These are phyloP conservation scores for Aphelinus certus DNA, from an alignment of 1,140 invertebrate species.

Conservation along the genomic window DNA sequence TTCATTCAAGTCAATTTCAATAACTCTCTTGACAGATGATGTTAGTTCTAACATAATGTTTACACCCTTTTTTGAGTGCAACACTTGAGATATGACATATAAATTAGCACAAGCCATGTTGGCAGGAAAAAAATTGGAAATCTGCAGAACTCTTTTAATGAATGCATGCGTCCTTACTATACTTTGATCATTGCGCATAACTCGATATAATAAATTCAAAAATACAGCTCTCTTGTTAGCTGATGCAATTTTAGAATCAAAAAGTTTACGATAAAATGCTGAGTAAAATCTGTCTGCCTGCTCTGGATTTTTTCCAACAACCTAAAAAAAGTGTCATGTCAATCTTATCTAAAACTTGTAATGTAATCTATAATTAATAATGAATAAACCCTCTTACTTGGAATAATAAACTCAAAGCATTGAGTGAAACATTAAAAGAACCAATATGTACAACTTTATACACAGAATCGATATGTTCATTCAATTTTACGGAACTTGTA, in stretches of 20 bases:
- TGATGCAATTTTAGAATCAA: constrained; percentile 78
- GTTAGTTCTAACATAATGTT: constrained; percentile 32
- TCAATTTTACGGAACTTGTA: constrained; percentile 67
- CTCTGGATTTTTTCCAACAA: constrained; percentile 52
- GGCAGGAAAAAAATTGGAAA: constrained; percentile 66
- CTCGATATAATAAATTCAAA: constrained; percentile 87
- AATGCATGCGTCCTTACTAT: constrained; percentile 81
- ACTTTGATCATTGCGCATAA: constrained; percentile 82
- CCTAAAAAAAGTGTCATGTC: constrained; percentile 51
- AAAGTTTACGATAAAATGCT: constrained; percentile 88
- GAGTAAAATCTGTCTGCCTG: constrained; percentile 80
- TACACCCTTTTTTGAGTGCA: constrained; percentile 47
- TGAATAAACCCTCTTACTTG: constrained; percentile 71
- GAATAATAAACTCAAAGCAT: constrained; percentile 86
- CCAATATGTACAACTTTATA: constrained; percentile 90
- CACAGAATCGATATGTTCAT: constrained; percentile 82
- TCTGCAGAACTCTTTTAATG: constrained; percentile 89
- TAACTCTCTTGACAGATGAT: constrained; percentile 1
- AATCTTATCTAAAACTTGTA: constrained; percentile 9
- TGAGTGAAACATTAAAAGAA: constrained; percentile 84
- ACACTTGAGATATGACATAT: constrained; percentile 82
- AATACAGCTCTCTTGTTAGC: constrained; percentile 84
- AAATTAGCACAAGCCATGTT: constrained; percentile 77
- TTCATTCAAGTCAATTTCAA: constrained; percentile 56
- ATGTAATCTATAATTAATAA: not conserved